A percentile compares a stretch with the other conserved stretches of the same genome.
Conservation (phyloP, 2,797 vertebrate genomes). For the Eurystomus glaucurus region DNA sequence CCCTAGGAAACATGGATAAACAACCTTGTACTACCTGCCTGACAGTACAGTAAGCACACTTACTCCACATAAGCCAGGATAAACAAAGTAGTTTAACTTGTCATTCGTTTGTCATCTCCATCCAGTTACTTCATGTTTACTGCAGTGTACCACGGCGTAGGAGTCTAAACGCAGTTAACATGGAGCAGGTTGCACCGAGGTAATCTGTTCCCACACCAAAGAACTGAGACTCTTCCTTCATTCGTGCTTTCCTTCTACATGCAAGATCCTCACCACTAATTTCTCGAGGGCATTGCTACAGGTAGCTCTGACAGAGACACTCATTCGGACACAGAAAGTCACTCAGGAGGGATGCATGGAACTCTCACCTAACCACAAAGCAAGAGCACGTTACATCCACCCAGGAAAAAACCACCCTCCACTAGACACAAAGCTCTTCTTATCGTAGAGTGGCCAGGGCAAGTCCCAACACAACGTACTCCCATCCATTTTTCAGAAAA, state of each 20-base stretch:
- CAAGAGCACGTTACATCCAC: neutral
- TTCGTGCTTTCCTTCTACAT: neutral
- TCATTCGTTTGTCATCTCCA: neutral
- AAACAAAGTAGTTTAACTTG: neutral
- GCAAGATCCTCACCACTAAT: neutral
- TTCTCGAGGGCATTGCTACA: neutral
- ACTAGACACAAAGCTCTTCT: neutral
- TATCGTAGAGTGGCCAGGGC: accelerated
- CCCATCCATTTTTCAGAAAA: neutral
- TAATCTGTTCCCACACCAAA: neutral
- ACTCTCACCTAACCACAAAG: neutral
- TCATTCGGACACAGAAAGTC: neutral
- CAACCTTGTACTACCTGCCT: neutral
- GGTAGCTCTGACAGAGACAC: neutral
- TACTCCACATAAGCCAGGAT: neutral
- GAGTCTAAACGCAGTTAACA: neutral
- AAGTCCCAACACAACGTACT: neutral
- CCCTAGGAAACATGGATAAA: neutral
- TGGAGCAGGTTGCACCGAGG: neutral
- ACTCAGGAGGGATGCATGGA: neutral
- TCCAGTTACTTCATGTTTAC: neutral
- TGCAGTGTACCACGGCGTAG: neutral
- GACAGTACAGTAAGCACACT: neutral
- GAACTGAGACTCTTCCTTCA: neutral
- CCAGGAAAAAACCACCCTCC: neutral